Evolutionary conservation across 2,888 invertebrate species (phyloP).

Genomic region (Aphodius granarius): DNA sequence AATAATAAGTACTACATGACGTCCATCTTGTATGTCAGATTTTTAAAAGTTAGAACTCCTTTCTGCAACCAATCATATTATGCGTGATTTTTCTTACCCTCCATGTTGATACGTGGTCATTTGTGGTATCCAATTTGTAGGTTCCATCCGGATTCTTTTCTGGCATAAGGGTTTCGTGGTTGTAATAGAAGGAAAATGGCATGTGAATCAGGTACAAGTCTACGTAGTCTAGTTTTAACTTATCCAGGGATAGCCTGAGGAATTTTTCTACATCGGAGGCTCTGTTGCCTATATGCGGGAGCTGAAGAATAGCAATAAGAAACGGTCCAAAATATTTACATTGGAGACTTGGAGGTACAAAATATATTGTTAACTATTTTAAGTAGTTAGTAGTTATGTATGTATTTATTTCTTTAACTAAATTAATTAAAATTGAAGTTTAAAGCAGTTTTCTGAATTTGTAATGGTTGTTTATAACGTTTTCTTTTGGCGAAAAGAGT

Average conservation of each 20-base stretch:
- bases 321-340: not conserved
- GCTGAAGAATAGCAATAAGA: constrained; percentile 54
- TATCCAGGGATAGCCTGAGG: constrained; percentile 64
- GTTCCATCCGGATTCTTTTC: constrained; percentile 61
- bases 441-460: too few species aligned
- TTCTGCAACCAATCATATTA: too few species aligned
- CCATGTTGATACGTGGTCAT: constrained; percentile 72
- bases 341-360: too few species aligned
- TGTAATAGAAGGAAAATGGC: constrained; percentile 68
- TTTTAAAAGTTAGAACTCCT: too few species aligned
- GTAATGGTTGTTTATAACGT: too few species aligned
- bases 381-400: too few species aligned
- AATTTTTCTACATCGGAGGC: constrained; percentile 68
- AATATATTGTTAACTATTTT: too few species aligned
- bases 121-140: constrained; percentile 62
- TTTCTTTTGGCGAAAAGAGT: too few species aligned
- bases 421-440: too few species aligned
- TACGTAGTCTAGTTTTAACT: constrained; percentile 68
- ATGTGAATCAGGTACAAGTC: constrained; percentile 80
- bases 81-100: constrained; percentile 55
- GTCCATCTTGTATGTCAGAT: too few species aligned
- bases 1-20: too few species aligned
- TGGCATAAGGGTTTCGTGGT: constrained; percentile 60
- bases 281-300: constrained; percentile 71
- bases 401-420: too few species aligned